Evolutionary conservation across 2,797 vertebrate species (phyloP).

Genomic region (Sphaeramia orbicularis): DNA sequence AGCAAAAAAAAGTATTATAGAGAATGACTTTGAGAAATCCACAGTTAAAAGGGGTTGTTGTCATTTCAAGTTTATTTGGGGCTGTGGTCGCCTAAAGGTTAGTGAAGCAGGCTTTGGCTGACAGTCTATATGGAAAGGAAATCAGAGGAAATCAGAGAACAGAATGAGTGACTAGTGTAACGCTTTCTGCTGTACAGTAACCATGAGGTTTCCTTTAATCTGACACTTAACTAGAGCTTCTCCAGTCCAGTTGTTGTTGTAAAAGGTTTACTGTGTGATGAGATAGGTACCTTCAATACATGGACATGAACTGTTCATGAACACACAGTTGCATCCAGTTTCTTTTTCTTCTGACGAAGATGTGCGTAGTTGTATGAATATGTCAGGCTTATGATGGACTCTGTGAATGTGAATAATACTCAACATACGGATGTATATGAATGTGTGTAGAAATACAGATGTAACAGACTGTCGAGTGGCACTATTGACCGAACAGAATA

Average conservation of each 20-base stretch:
- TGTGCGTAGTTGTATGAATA: no score
- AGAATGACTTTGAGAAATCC: slow-evolving; percentile 50
- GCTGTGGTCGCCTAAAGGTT: slow-evolving; percentile 40
- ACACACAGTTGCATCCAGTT: neutral
- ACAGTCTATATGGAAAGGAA: slow-evolving; percentile 10
- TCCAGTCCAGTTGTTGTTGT: neutral
- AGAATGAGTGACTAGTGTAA: slow-evolving; percentile 39
- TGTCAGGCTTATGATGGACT: no score
- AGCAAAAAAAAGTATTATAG: slow-evolving; percentile 40
- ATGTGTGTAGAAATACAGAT: neutral
- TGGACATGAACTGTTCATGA: no score
- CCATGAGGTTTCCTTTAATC: slow-evolving; percentile 31
- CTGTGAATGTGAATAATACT: neutral
- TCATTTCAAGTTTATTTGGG: slow-evolving; percentile 56
- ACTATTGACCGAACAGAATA: no score
- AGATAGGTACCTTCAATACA: no score
- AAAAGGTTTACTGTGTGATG: no score
- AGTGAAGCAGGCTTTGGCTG: slow-evolving; percentile 40
- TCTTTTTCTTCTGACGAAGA: no score
- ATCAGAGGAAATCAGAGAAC: slow-evolving; percentile 16
- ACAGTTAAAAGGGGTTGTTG: slow-evolving; percentile 48
- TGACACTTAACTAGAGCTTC: slow-evolving; percentile 27
- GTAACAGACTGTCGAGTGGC: no score
- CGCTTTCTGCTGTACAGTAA: slow-evolving; percentile 32
- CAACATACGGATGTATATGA: no score